These are phyloP conservation scores for Aurelia coerulea DNA, from an alignment of 30 jellyfish, hydroid and myxozoan genomes.

Conservation along the genomic window DNA sequence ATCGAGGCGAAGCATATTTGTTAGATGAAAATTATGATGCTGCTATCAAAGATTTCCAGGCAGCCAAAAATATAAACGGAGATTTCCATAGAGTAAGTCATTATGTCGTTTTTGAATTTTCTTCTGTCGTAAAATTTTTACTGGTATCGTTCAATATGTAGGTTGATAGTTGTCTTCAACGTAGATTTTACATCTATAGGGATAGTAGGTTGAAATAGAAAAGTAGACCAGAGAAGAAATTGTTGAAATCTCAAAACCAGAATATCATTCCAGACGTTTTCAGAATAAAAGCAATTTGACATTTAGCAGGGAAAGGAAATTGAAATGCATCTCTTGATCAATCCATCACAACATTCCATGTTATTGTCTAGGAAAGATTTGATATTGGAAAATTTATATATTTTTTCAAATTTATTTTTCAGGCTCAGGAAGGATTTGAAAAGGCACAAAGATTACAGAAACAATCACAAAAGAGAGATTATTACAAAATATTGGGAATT, in stretches of 20 bases:
- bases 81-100: conserved; percentile 82
- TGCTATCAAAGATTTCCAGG: conserved; percentile 91
- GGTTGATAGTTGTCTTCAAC: too few relatives aligned
- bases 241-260: too few relatives aligned
- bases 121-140: not conserved
- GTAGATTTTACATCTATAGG: too few relatives aligned
- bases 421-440: conserved; percentile 92
- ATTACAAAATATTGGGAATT: conserved; percentile 86
- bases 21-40: conserved; percentile 84
- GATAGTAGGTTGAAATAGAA: too few relatives aligned
- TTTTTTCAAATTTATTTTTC: not conserved
- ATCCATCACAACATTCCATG: not conserved
- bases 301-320: not conserved
- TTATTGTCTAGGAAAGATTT: not conserved
- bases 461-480: conserved; percentile 91
- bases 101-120: not conserved
- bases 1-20: conserved; percentile 95
- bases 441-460: conserved; percentile 77
- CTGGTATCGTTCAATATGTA: too few relatives aligned
- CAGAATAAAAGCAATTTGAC: too few relatives aligned
- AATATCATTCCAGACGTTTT: too few relatives aligned
- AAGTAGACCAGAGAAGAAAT: too few relatives aligned
- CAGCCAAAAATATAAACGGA: conserved; percentile 89
- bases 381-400: not conserved
- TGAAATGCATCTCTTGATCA: not conserved